phyloP scores from a whole-genome alignment of 2,888 invertebrate species.

The Suillia variegata region DNA sequence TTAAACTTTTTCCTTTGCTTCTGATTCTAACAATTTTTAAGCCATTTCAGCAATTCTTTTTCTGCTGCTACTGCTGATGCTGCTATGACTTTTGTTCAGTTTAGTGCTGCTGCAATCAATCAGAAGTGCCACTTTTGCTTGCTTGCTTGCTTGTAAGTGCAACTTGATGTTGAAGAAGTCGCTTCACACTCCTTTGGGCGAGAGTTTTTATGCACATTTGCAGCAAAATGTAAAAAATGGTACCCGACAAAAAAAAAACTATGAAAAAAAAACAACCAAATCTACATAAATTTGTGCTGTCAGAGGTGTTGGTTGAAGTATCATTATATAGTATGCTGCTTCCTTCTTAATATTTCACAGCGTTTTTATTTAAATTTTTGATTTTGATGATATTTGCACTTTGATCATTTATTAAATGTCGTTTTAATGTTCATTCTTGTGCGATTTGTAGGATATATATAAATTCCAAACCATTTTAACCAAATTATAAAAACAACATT shows the following conservation, averaged over 20 bases:
- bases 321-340: no score
- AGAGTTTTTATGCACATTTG: background rate
- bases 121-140: slow-evolving; percentile 10
- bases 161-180: background rate
- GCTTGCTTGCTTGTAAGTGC: background rate
- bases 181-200: background rate
- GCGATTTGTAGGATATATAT: no score
- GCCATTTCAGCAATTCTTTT: slow-evolving; percentile 9
- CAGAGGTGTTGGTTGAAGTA: background rate
- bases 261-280: background rate
- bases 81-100: background rate
- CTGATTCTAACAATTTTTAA: background rate
- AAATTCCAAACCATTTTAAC: no score
- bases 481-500: no score
- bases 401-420: no score
- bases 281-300: background rate
- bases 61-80: background rate
- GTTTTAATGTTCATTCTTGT: no score
- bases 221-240: background rate
- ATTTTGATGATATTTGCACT: no score
- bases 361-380: no score
- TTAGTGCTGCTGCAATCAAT: slow-evolving; percentile 5
- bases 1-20: no score
- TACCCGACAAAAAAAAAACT: background rate
- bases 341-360: no score